Evolutionary conservation across 2,797 vertebrate genomes (phyloP).

Genomic region (Amblyopsis hoosieri): DNA sequence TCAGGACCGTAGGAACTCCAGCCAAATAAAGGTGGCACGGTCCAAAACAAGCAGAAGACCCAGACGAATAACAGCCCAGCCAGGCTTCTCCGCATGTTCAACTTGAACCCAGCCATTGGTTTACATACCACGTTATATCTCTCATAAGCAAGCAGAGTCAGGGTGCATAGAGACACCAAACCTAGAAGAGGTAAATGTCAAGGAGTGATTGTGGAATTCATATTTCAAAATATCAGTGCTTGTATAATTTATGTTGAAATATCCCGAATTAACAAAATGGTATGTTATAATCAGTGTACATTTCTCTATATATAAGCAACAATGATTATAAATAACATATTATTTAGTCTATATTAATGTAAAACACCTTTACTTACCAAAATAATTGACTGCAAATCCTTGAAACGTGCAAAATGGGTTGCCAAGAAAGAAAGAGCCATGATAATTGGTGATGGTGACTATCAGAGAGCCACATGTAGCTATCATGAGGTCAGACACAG

Average conservation of each 20-base stretch:
- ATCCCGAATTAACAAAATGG: neutral
- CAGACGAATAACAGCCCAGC: slow-evolving; percentile 66
- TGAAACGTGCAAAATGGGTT: slow-evolving; percentile 71
- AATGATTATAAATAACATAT: slow-evolving; percentile 1
- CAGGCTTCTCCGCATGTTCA: slow-evolving; percentile 60
- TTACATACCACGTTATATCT: slow-evolving; percentile 75
- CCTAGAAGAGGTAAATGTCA: slow-evolving; percentile 45
- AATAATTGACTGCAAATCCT: slow-evolving; percentile 79
- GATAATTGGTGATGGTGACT: slow-evolving; percentile 75
- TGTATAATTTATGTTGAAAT: neutral
- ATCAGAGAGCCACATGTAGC: slow-evolving; percentile 67
- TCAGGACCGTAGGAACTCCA: slow-evolving; percentile 77
- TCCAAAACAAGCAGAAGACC: slow-evolving; percentile 77
- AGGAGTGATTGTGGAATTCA: neutral
- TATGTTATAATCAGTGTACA: neutral
- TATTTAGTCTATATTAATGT: neutral
- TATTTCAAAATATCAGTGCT: neutral
- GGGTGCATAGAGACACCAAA: slow-evolving; percentile 76
- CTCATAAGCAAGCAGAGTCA: slow-evolving; percentile 75
- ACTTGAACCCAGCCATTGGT: slow-evolving; percentile 59
- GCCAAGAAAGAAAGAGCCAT: slow-evolving; percentile 74
- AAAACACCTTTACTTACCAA: slow-evolving; percentile 62
- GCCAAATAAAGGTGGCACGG: slow-evolving; percentile 58
- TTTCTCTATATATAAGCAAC: neutral
- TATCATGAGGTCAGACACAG: slow-evolving; percentile 76